These are phyloP conservation scores for Falco concolor DNA, from an alignment of 2,797 vertebrate species.

Conservation along the genomic window DNA sequence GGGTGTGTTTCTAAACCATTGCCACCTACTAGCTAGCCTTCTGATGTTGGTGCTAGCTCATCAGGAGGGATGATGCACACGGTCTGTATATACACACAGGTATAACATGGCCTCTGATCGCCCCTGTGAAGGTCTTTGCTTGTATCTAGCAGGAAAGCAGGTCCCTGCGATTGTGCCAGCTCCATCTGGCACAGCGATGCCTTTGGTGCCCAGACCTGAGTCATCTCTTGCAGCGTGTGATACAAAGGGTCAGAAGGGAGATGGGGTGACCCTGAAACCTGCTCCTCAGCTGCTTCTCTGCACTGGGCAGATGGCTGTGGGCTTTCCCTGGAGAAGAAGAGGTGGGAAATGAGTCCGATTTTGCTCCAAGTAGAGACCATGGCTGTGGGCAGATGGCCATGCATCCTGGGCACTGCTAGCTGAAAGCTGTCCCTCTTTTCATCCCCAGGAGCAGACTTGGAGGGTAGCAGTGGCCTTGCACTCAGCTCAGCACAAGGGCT, in stretches of 20 bases:
- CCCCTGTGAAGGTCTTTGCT: background rate
- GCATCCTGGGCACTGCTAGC: background rate
- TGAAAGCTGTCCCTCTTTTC: background rate
- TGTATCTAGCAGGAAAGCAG: background rate
- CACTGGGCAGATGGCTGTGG: background rate
- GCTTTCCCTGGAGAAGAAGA: background rate
- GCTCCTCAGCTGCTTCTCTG: background rate
- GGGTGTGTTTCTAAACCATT: background rate
- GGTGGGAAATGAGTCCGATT: background rate
- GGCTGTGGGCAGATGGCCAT: background rate
- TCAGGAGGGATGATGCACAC: background rate
- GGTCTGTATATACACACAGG: background rate
- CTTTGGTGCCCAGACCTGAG: background rate
- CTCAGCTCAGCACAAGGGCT: background rate
- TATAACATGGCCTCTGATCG: accelerated
- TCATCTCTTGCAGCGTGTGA: background rate
- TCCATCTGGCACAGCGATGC: accelerated
- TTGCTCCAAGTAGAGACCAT: background rate
- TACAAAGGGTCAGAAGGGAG: background rate
- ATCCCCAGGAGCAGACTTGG: background rate
- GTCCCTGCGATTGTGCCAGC: background rate
- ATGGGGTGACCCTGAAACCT: background rate
- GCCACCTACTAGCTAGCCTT: background rate
- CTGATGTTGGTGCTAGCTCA: accelerated
- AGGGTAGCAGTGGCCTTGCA: background rate